Evolutionary conservation across 2,888 invertebrate species (phyloP), one percentile per base, ranked within the genome.

Genomic region (Coecobrya sp.): DNA sequence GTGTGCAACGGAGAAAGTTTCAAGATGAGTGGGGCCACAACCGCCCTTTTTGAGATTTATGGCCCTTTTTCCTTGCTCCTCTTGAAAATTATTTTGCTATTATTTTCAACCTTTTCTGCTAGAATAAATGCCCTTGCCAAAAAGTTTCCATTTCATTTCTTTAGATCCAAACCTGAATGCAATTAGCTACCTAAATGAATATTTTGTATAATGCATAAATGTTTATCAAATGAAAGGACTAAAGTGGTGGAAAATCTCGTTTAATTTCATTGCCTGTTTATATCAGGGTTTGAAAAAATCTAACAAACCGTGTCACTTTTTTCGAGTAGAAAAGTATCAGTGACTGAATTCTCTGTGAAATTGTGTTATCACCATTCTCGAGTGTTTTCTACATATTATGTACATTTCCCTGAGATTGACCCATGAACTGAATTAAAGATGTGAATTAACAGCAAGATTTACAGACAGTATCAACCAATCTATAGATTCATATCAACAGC

Each of bases 371-470:
- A 36, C 8, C 59, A 62, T 62, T 1, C 7, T 62, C 8, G 10
- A 10, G 11, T 36, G 19, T 73, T 42, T 73, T 82, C 42, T 27
- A n/a, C n/a, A n/a, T n/a, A n/a, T 59, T 45, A 84, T 65, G n/a
- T n/a, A n/a, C n/a, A n/a, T 84, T 84, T 42, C 84, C 62, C 19
- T 62, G 84, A n/a, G 19, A 42, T 19, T 84, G 36, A 84, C 84
- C 84, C 42, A 36, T 84, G 62, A 84, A 62, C n/a, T 42, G 84
- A 84, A 62, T 84, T 7, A 49, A 30, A 81, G 55, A n/a, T 79
- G 79, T 79, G 79, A 52, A 52, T 22, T 55, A 55, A 55, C 4
- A n/a, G n/a, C n/a, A 55, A 55, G 36, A 36, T 36, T 36, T 36
- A 36, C 36, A 36, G 36, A 7, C 36, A 36, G 36, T 36, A 4